Evolutionary conservation across 2,113 vertebrate species (phyloP), one percentile per base, ranked within the genome.

Genomic region (Prolemur simus): DNA sequence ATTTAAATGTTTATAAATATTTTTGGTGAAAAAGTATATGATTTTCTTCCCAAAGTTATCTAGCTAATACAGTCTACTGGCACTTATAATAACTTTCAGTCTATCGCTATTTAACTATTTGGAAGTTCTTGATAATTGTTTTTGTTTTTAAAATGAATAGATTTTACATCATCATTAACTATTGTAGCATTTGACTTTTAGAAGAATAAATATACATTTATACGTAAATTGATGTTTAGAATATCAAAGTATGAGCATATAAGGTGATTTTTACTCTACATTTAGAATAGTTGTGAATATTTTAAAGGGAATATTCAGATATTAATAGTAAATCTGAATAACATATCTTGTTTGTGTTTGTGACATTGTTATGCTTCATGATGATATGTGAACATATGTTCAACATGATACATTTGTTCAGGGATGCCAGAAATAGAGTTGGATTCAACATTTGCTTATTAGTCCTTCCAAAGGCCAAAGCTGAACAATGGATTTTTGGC

Each of bases 141-240:
- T 88, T 71, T 42, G 32, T 78, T 88, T 91, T 95, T 32, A 25
- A 91, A 96, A 84, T 92, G 5, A 90, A 63, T 80, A 58, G 7
- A 52, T 56, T 86, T 74, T 47, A 52, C 2, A 25, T 90, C 49
- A n/a, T 86, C 66, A 32, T 87, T 95, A 78, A 88, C 52, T 77
- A 66, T 94, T 68, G 10, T 0, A 88, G 12, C 42, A 63, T 74
- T 94, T 95, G 54, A 58, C 42, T 69, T 13, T 21, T 82, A 11
- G 0, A 78, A 66, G 11, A 88, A 85, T 80, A 94, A 89, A n/a
- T 37, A 66, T 8, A 23, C 25, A 82, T 64, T 88, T 49, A 37
- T 47, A 77, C 5, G 45, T 93, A 49, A 76, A 18, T 34, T 78
- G 49, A 86, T 20, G 23, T 80, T 21, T 5, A 56, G 23, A 78